Evolutionary conservation across 2,113 vertebrate species (phyloP).

Genomic region (Climacteris rufus): DNA sequence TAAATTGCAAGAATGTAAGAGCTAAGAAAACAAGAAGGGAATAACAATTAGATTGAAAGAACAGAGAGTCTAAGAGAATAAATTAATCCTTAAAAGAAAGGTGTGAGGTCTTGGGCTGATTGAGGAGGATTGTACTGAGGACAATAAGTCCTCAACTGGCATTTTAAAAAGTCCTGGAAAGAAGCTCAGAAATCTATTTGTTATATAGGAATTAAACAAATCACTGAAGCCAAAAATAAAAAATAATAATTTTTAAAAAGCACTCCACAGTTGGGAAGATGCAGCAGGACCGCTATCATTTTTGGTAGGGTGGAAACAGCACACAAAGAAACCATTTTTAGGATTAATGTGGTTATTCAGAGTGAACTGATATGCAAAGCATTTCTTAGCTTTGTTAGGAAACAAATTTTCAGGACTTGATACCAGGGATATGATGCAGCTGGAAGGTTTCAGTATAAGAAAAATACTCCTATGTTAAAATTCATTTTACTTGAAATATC

Average conservation of each 20-base stretch:
- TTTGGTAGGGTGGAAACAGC: background rate
- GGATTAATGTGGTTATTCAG: background rate
- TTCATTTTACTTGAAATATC: background rate
- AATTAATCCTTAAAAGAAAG: background rate
- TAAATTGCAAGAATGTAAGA: slow-evolving; percentile 14
- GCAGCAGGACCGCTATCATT: background rate
- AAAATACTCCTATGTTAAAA: background rate
- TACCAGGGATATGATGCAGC: background rate
- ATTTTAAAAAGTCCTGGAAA: background rate
- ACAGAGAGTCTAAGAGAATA: background rate
- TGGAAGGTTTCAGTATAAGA: background rate
- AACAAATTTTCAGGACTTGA: background rate
- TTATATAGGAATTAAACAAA: background rate
- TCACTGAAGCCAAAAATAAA: background rate
- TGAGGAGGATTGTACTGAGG: too few relatives aligned
- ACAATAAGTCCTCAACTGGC: background rate
- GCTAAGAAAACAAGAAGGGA: slow-evolving; percentile 16
- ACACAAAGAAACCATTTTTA: background rate
- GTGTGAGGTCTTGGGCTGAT: background rate
- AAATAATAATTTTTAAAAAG: background rate
- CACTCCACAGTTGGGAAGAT: background rate
- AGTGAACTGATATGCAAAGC: background rate
- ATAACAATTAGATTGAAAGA: slow-evolving; percentile 21
- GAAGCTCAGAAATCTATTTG: background rate
- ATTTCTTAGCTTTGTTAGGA: background rate